These are phyloP conservation scores for Petrocephalus zakoni DNA, from an alignment of 2,113 vertebrate genomes.

Conservation along the genomic window DNA sequence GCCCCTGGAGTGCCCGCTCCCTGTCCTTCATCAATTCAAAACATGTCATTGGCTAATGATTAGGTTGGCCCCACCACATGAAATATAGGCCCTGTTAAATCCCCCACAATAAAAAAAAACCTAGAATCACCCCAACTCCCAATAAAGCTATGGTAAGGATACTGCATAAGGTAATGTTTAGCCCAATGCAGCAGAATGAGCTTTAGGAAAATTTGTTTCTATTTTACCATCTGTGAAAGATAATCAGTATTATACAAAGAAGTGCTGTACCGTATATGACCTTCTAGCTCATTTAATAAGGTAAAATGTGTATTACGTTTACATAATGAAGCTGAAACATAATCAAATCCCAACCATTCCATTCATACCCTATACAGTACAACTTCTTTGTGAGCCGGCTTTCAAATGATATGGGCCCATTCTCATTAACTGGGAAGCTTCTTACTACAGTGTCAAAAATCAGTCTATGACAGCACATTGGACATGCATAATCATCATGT, in stretches of 20 bases:
- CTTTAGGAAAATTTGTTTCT: background rate
- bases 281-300: background rate
- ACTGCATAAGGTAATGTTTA: background rate
- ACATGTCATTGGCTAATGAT: background rate
- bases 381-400: background rate
- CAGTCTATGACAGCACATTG: background rate
- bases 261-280: background rate
- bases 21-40: background rate
- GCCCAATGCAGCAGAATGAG: background rate
- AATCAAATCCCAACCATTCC: background rate
- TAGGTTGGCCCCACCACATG: background rate
- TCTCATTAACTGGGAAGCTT: background rate
- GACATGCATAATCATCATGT: background rate
- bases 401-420: background rate
- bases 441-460: background rate
- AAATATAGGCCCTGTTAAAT: background rate
- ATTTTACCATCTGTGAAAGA: constrained; percentile 1
- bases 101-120: background rate
- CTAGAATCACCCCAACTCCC: background rate
- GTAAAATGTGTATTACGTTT: background rate
- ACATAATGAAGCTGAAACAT: background rate
- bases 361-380: background rate
- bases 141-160: background rate
- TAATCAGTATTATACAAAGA: background rate
- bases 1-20: background rate